Evolutionary conservation across 2,113 vertebrate genomes (phyloP).

Genomic region (Piaya cayana): DNA sequence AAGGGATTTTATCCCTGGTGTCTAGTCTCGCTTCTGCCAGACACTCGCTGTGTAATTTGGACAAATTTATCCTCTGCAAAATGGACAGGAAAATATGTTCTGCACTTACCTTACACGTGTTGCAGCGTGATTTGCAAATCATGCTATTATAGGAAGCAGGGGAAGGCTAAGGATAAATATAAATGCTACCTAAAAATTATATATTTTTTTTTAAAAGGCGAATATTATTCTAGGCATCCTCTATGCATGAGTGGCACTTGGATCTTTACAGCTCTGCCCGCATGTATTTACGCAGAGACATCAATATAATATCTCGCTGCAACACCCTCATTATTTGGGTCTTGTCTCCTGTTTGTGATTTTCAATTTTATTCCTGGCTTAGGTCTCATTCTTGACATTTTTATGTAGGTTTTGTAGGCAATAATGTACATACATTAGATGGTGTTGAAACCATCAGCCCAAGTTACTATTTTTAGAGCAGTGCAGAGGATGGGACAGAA

Average conservation of each 20-base stretch:
- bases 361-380: slow-evolving; percentile 26
- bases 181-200: slow-evolving; percentile 12
- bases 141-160: background rate
- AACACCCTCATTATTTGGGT: slow-evolving; percentile 52
- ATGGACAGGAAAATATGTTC: slow-evolving; percentile 39
- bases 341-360: slow-evolving; percentile 48
- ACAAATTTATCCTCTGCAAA: slow-evolving; percentile 34
- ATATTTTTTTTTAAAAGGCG: background rate
- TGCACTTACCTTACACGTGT: slow-evolving; percentile 33
- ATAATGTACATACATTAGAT: slow-evolving; percentile 33
- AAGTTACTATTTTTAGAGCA: slow-evolving; percentile 47
- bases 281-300: slow-evolving; percentile 20
- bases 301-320: background rate
- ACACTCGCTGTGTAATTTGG: slow-evolving; percentile 36
- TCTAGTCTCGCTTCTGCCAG: slow-evolving; percentile 36
- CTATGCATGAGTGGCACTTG: background rate
- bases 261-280: background rate
- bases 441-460: slow-evolving; percentile 53
- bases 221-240: slow-evolving; percentile 26
- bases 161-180: slow-evolving; percentile 13
- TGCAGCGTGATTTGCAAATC: slow-evolving; percentile 18
- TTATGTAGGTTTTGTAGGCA: slow-evolving; percentile 13
- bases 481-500: slow-evolving; percentile 48
- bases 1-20: slow-evolving; percentile 17
- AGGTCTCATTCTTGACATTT: slow-evolving; percentile 51